Conservation (phyloP, 2,888 invertebrate species). For the Automeris io region DNA sequence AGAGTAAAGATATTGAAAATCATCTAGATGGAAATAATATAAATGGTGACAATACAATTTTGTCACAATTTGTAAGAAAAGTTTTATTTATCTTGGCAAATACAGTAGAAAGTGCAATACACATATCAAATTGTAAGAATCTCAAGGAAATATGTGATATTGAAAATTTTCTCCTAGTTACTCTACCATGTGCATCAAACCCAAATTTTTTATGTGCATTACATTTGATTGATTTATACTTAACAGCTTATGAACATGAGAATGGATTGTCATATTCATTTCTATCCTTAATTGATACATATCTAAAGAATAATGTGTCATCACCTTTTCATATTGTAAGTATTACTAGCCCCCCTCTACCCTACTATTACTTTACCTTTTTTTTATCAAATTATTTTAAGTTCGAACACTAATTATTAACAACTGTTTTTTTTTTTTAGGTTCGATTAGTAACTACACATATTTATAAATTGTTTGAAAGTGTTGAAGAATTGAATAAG, state of each 20-base stretch:
- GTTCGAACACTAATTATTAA: neutral
- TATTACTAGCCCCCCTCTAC: constrained; percentile 19
- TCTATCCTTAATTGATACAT: constrained; percentile 65
- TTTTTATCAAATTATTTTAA: neutral
- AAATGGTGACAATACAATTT: constrained; percentile 42
- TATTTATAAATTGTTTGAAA: constrained; percentile 82
- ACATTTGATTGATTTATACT: constrained; percentile 72
- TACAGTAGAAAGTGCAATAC: constrained; percentile 77
- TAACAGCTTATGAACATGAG: constrained; percentile 66
- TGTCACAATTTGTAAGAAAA: constrained; percentile 52
- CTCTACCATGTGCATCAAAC: constrained; percentile 63
- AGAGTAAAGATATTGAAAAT: constrained; percentile 46
- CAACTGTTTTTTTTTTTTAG: constrained; percentile 43
- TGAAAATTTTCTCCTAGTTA: constrained; percentile 49
- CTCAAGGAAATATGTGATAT: constrained; percentile 64
- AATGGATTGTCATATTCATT: constrained; percentile 55
- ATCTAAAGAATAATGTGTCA: constrained; percentile 78
- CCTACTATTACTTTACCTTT: neutral
- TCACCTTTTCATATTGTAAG: constrained; percentile 83
- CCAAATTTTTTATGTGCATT: constrained; percentile 66
- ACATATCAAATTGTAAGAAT: constrained; percentile 68
- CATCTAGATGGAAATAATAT: constrained; percentile 38
- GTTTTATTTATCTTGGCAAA: constrained; percentile 75
- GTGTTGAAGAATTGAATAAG: constrained; percentile 66
- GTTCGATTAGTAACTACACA: constrained; percentile 84